Conservation (phyloP, 2,888 invertebrate species). For the Oxyteleia sp. region DNA sequence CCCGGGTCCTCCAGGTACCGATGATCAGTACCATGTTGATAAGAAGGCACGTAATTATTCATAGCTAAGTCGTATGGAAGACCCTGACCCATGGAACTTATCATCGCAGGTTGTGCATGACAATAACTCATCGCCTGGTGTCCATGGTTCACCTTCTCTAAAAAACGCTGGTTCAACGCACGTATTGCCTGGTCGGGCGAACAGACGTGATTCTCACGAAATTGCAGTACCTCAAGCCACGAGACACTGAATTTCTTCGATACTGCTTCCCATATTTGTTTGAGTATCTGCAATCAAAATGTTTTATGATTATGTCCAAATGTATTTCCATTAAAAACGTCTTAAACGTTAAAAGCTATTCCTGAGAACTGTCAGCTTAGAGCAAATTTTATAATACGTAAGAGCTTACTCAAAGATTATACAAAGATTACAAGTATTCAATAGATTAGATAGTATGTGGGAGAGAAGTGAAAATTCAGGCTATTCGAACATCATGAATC, state of each 20-base stretch:
- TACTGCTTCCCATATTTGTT: conserved; percentile 92
- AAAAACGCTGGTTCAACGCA: conserved; percentile 88
- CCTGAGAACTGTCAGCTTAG: too few species aligned
- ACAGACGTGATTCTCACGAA: conserved; percentile 89
- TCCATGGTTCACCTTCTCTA: conserved; percentile 87
- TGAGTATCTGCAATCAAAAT: conserved; percentile 90
- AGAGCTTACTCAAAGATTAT: too few species aligned
- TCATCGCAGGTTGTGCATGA: conserved; percentile 72
- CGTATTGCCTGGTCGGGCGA: conserved; percentile 89
- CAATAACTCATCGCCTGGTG: conserved; percentile 79
- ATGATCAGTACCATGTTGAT: conserved; percentile 77
- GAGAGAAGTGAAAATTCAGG: too few species aligned
- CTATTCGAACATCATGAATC: too few species aligned
- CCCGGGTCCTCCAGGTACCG: conserved; percentile 68
- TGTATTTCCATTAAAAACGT: too few species aligned
- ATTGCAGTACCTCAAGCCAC: conserved; percentile 92
- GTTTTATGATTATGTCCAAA: too few species aligned
- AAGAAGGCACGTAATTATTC: conserved; percentile 78
- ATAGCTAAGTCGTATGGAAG: conserved; percentile 79
- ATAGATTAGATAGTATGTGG: too few species aligned
- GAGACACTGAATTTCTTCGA: conserved; percentile 88
- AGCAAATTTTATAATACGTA: too few species aligned
- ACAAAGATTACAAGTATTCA: too few species aligned
- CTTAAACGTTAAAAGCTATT: too few species aligned
- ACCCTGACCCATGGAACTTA: conserved; percentile 76